phyloP scores from a whole-genome alignment of 2,797 vertebrate species.

The Acestrorhynchus altus region DNA sequence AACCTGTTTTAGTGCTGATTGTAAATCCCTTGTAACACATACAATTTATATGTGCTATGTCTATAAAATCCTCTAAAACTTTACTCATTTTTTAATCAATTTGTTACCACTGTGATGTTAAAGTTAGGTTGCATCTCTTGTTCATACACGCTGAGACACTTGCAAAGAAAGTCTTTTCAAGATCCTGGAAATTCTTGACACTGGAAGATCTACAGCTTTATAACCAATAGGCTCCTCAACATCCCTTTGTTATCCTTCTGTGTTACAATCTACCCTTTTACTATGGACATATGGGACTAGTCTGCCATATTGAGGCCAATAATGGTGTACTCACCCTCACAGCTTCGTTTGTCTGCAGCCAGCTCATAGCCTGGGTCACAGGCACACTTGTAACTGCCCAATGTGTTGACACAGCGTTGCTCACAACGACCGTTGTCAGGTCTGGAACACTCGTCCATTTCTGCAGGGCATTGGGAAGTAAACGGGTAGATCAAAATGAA shows the following conservation, averaged over 20 bases:
- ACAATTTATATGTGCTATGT: too few species aligned
- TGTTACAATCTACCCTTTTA: neutral
- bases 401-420: constrained; percentile 96
- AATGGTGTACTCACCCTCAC: constrained; percentile 85
- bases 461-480: constrained; percentile 67
- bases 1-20: too few species aligned
- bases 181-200: constrained; percentile 35
- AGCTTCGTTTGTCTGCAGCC: constrained; percentile 92
- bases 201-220: constrained; percentile 25
- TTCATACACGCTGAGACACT: neutral
- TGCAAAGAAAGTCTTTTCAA: neutral
- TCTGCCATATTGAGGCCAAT: constrained; percentile 14
- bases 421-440: constrained; percentile 96
- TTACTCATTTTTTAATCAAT: too few species aligned
- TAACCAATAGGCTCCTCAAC: constrained; percentile 21
- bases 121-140: neutral
- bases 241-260: neutral
- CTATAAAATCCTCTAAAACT: too few species aligned
- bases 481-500: neutral
- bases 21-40: too few species aligned
- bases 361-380: constrained; percentile 97
- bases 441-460: constrained; percentile 96
- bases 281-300: neutral
- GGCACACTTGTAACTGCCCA: constrained; percentile 97
- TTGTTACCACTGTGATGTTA: neutral